A percentile compares a stretch with the other conserved stretches of the same genome.
Evolutionary conservation across 2,113 vertebrate genomes (phyloP).

Genomic region (Microcebus griseorufus): DNA sequence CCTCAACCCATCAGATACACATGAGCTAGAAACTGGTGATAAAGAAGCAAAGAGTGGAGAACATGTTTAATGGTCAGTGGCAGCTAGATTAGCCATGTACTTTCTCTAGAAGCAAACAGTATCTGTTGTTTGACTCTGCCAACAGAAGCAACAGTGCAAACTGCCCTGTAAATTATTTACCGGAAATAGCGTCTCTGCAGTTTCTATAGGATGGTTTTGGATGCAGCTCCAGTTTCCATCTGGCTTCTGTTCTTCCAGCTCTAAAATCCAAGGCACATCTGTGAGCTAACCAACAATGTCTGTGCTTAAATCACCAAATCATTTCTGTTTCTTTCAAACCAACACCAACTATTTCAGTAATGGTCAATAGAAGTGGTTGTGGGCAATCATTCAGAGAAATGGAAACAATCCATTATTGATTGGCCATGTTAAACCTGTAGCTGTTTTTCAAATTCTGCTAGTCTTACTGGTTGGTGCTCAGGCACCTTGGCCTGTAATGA

Average conservation of each 20-base stretch:
- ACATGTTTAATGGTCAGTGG: background rate
- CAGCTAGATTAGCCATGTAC: background rate
- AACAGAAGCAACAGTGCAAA: background rate
- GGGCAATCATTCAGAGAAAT: background rate
- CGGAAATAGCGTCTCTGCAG: background rate
- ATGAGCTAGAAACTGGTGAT: background rate
- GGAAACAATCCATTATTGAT: background rate
- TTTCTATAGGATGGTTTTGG: too few species aligned
- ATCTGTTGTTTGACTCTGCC: background rate
- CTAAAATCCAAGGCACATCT: background rate
- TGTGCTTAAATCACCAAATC: background rate
- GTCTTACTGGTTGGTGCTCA: background rate
- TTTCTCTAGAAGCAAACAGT: background rate
- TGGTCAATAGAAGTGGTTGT: background rate
- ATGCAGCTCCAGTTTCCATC: fast-evolving
- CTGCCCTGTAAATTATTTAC: background rate
- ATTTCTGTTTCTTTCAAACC: background rate
- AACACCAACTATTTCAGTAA: background rate
- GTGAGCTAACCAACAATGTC: background rate
- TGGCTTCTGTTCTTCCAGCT: background rate
- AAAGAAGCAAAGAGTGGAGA: background rate
- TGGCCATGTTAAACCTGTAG: background rate
- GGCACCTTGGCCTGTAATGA: fast-evolving
- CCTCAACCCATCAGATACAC: background rate
- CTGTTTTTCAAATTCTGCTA: background rate